Evolutionary conservation across 2,888 invertebrate species (phyloP), one percentile per base, ranked within the genome.

Genomic region (Drosophila anomalata): DNA sequence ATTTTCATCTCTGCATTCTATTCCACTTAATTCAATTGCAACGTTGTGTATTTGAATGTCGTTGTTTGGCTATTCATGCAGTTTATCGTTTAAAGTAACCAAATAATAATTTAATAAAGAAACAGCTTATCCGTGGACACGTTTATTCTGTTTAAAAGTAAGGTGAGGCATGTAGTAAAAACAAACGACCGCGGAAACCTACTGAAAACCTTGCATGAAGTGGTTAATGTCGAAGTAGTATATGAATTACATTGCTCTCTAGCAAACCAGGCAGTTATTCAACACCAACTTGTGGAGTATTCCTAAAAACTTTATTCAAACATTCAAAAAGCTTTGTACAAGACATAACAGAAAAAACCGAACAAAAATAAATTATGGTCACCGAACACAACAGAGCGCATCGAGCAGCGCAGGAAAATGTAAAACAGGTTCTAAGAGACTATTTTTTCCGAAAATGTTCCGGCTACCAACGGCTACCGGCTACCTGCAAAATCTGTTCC

Each of bases 71-170:
- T 14, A 14, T 14, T 14, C 14, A 14, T 14, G 14, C 14, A 14
- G 14, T 14, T 14, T 14, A 14, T 14, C 14, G 14, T 14, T 14
- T 14, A 14, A 14, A 14, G 14, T 14, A 76, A 79, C 12, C 71
- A 77, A 39, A 74, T 77, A 12, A 17, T 79, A 20, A 41, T 77
- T 6, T 68, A 77, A 41, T 62, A 72, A 5, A 26, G 26, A 7
- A 26, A 26, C 26, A 26, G 26, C 7, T 26, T 6, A 26, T 26
- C 26, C 26, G 0, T 26, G 5, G 26, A 26, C 26, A 26, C 26
- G 26, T 6, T 26, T 7, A 26, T 26, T 26, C 26, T 26, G 26
- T 26, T 26, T 1, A 26, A 26, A 26, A 26, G 26, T 6, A 24
- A 24, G 6, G 24, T 47, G 5, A 36, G 74, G 7, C 68, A 73